Evolutionary conservation across 2,797 vertebrate genomes (phyloP).

Genomic region (Muscicapa comitata): DNA sequence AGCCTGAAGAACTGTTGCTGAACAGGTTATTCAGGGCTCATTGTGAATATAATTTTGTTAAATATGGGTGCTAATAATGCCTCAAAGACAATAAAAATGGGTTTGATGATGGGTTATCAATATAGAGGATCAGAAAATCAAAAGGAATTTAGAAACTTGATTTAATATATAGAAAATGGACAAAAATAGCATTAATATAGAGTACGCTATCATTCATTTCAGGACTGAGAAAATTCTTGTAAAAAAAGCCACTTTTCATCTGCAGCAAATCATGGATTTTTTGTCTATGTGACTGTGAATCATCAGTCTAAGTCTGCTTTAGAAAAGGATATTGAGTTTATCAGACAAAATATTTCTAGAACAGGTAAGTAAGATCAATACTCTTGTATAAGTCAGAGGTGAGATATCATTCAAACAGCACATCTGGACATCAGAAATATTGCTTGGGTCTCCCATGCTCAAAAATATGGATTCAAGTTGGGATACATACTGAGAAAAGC

Average conservation of each 20-base stretch:
- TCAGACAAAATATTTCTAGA: neutral
- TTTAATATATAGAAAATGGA: neutral
- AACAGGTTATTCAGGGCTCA: neutral
- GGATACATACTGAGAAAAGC: neutral
- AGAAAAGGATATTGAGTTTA: neutral
- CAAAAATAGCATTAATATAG: neutral
- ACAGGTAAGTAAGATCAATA: slow-evolving; percentile 14
- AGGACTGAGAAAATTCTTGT: neutral
- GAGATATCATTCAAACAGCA: neutral
- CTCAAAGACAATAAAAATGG: neutral
- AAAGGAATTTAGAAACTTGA: neutral
- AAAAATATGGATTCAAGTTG: neutral
- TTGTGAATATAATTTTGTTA: neutral
- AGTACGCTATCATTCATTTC: neutral
- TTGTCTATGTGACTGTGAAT: neutral
- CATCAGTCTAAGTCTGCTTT: neutral
- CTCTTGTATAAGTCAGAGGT: neutral
- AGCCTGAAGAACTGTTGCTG: neutral
- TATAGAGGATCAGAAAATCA: neutral
- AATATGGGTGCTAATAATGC: neutral
- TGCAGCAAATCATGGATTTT: neutral
- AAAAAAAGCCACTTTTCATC: neutral
- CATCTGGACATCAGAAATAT: neutral
- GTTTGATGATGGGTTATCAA: neutral
- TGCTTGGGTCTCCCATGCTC: neutral